Percentiles rank a stretch among this genome's conserved stretches.
Evolutionary conservation across 2,888 invertebrate species (phyloP).

Genomic region (Vannuccia rotundouncinata): DNA sequence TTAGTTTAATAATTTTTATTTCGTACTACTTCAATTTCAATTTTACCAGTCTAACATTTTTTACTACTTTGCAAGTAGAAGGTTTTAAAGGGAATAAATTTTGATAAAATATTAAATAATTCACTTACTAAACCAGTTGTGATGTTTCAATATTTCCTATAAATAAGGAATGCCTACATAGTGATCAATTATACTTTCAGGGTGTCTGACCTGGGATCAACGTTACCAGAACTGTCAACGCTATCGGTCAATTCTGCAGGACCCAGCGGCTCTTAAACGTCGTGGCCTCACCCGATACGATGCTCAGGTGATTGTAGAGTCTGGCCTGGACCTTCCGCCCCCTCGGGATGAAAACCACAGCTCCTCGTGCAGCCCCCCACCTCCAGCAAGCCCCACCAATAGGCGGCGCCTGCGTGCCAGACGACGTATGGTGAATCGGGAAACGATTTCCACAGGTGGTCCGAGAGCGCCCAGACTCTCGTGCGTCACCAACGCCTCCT

Average conservation of each 20-base stretch:
- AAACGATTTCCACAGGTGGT: neutral
- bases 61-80: no score
- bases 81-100: no score
- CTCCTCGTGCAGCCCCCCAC: neutral
- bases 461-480: neutral
- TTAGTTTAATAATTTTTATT: no score
- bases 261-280: neutral
- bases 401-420: neutral
- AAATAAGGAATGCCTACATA: no score
- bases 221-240: neutral
- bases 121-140: no score
- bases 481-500: slow-evolving; percentile 1
- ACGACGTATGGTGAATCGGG: neutral
- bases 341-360: neutral
- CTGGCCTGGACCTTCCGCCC: neutral
- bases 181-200: neutral
- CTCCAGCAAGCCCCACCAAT: no score
- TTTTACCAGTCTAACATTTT: no score
- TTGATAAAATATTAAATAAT: no score
- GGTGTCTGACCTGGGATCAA: slow-evolving; percentile 4
- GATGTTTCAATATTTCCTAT: no score
- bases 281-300: slow-evolving; percentile 1
- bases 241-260: neutral
- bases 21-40: no score
- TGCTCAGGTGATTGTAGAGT: neutral